These are phyloP conservation scores for Thera obeliscata DNA, from an alignment of 2,888 invertebrate species.

Conservation along the genomic window DNA sequence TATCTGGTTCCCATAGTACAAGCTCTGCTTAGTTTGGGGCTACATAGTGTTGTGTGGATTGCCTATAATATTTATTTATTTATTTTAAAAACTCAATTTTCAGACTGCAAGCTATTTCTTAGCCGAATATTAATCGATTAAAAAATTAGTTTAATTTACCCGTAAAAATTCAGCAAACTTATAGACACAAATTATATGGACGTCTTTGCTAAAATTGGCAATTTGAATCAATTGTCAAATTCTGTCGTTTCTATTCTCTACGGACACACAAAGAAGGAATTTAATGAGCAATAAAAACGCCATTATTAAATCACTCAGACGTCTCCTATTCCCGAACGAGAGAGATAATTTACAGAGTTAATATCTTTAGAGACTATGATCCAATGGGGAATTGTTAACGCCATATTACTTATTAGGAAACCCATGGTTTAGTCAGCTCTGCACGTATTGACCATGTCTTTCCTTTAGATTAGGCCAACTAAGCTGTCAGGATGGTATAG, in stretches of 20 bases:
- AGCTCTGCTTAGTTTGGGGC: too few species aligned
- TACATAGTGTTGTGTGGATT: too few species aligned
- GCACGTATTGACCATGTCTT: too few species aligned
- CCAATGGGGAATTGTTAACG: background rate
- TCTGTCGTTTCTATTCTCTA: conserved; percentile 28
- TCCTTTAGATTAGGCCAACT: too few species aligned
- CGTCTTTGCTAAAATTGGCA: conserved; percentile 1
- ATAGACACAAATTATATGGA: background rate
- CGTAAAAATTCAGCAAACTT: background rate
- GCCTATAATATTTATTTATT: too few species aligned
- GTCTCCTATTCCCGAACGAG: conserved; percentile 25
- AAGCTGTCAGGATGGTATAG: too few species aligned
- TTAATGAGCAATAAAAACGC: conserved; percentile 39
- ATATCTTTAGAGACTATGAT: conserved; percentile 24
- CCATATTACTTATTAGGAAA: background rate
- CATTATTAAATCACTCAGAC: conserved; percentile 36
- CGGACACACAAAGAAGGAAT: conserved; percentile 30
- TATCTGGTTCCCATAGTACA: too few species aligned
- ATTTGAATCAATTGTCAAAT: conserved; percentile 13
- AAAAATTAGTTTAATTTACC: too few species aligned
- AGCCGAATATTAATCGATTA: too few species aligned
- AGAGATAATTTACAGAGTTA: conserved; percentile 33
- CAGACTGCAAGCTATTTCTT: too few species aligned
- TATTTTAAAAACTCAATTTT: too few species aligned
- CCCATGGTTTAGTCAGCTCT: too few species aligned